These are phyloP conservation scores for Myoxocephalus aenaeus DNA, from an alignment of 2,797 vertebrate genomes.

Conservation along the genomic window DNA sequence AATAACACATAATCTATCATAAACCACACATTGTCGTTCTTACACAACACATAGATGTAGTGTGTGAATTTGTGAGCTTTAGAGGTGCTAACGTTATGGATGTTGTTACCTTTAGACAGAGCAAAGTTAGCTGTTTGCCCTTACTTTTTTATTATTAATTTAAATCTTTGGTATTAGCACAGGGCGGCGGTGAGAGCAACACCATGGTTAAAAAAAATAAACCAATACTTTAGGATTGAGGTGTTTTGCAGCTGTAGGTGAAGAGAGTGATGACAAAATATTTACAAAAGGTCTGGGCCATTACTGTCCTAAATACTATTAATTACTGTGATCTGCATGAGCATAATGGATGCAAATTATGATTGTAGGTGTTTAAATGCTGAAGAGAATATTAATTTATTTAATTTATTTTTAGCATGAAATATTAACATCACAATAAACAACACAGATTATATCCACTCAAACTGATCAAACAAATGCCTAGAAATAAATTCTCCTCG, in stretches of 20 bases:
- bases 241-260: constrained; percentile 1
- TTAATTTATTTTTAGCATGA: background rate
- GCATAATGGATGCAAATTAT: constrained; percentile 11
- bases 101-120: background rate
- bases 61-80: background rate
- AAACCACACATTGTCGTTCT: constrained; percentile 6
- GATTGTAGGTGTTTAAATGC: constrained; percentile 3
- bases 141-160: background rate
- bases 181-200: background rate
- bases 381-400: background rate
- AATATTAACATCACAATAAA: constrained; percentile 18
- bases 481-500: background rate
- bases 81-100: background rate
- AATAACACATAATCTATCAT: background rate
- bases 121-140: background rate
- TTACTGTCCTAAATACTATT: constrained; percentile 5
- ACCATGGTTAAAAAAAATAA: background rate
- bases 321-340: constrained; percentile 3
- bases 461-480: constrained; percentile 25
- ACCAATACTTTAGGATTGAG: background rate
- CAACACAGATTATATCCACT: constrained; percentile 10
- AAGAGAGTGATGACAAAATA: constrained; percentile 9
- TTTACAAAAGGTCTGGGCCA: background rate
- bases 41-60: background rate
- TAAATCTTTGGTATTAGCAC: background rate